Evolutionary conservation across 2,888 invertebrate species (phyloP).

Genomic region (Crepidodera aurea): DNA sequence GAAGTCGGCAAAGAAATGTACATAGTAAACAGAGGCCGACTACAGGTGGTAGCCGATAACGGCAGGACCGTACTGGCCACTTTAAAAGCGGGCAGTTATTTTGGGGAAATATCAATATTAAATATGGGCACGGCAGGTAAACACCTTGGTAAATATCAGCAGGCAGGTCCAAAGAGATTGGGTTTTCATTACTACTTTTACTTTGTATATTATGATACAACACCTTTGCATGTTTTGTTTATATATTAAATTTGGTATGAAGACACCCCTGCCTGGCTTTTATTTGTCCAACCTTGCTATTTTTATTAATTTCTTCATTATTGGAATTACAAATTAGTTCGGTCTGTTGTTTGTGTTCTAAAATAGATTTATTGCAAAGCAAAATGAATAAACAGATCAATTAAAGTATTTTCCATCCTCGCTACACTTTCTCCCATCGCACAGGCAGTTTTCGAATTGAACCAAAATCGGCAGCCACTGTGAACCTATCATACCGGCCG

Average conservation of each 20-base stretch:
- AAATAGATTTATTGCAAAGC: too few relatives aligned
- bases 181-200: conserved; percentile 9
- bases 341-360: too few relatives aligned
- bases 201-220: conserved; percentile 10
- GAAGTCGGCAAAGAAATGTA: conserved; percentile 99
- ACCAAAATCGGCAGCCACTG: too few relatives aligned
- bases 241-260: conserved; percentile 23
- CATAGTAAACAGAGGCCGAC: conserved; percentile 95
- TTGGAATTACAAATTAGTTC: too few relatives aligned
- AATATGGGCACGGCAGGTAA: conserved; percentile 99
- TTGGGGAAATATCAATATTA: conserved; percentile 99
- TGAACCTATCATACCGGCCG: too few relatives aligned
- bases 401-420: too few relatives aligned
- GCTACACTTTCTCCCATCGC: too few relatives aligned
- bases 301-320: too few relatives aligned
- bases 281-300: conserved; percentile 48
- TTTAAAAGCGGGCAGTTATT: conserved; percentile 98
- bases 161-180: conserved; percentile 48
- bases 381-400: too few relatives aligned
- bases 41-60: conserved; percentile 95
- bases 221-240: conserved; percentile 36
- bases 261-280: conserved; percentile 50
- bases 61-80: conserved; percentile 96
- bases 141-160: conserved; percentile 92
- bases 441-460: too few relatives aligned